These are phyloP conservation scores for Drosophila austrosaltans DNA, from an alignment of 2,888 invertebrate genomes.

Conservation along the genomic window DNA sequence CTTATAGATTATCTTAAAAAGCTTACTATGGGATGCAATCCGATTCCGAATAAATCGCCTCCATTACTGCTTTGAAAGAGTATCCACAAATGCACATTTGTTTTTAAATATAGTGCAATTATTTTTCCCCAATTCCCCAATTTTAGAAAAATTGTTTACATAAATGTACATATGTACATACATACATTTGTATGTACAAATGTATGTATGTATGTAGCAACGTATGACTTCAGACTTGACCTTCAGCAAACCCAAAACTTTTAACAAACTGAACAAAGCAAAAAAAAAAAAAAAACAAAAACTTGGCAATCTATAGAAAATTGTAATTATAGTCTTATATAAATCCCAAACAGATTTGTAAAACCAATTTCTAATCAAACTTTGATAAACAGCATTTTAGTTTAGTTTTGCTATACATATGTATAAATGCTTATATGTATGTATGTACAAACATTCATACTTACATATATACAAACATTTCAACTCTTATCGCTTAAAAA, in stretches of 20 bases:
- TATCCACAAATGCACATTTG: background rate
- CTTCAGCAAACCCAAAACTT: constrained; percentile 25
- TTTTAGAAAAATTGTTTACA: constrained; percentile 12
- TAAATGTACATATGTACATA: background rate
- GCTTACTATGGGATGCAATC: too few species aligned
- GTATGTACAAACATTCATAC: background rate
- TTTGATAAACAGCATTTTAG: constrained; percentile 37
- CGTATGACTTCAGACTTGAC: constrained; percentile 20
- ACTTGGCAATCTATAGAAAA: constrained; percentile 2
- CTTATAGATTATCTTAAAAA: background rate
- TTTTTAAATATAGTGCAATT: background rate
- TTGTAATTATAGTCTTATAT: constrained; percentile 5
- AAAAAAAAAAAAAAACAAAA: constrained; percentile 10
- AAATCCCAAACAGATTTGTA: constrained; percentile 1
- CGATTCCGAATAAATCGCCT: too few species aligned
- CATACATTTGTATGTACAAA: background rate
- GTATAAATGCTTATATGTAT: background rate
- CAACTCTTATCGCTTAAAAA: constrained; percentile 16
- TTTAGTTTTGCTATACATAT: constrained; percentile 21
- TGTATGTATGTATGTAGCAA: background rate
- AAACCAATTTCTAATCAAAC: background rate
- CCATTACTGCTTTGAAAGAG: background rate
- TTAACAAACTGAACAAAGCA: constrained; percentile 17
- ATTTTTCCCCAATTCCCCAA: background rate
- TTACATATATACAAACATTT: background rate